Evolutionary conservation across 2,113 vertebrate genomes (phyloP), one percentile per base, ranked within the genome.

Genomic region (Malurus cyaneus): DNA sequence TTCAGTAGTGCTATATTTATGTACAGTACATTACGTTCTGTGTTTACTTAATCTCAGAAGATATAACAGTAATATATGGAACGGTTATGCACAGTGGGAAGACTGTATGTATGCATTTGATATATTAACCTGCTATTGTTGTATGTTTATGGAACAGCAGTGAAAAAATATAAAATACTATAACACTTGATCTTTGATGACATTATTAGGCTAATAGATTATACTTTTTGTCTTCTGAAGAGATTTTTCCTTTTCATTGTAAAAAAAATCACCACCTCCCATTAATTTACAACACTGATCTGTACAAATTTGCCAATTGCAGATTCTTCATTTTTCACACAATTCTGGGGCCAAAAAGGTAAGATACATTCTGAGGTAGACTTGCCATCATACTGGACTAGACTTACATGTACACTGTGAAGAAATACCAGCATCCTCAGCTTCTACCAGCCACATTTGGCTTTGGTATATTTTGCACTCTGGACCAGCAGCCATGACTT

Each of bases 1-100:
- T 92, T 94, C 89, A 96, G 62, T 82, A 67, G 53, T 34, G 39
- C 36, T 92, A n/a, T 80, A 86, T 94, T 93, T 97, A 86, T 60
- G 53, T 64, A 80, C 29, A 90, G 85, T 67, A 93, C 89, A 86
- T 94, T 82, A 77, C 7, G 5, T 60, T 88, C 74, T 93, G 59
- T 80, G 56, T 92, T 97, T 93, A 89, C 47, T 86, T 96, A 83
- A 95, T 88, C 82, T 95, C 72, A 85, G 60, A 94, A 94, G 81
- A 86, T 92, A 41, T 47, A 93, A 80, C 74, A 93, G 88, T 86
- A 95, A 96, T 96, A 92, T 74, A 90, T 66, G 60, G 74, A 92
- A 82, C 52, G 73, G 66, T 90, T 93, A 80, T 5, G 56, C 66
- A 83, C 39, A 86, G 54, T 52, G 49, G 62, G 81, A 85, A 95